Percentiles rank a stretch among this genome's conserved stretches.
Evolutionary conservation across 2,888 invertebrate species (phyloP).

Genomic region (Leucozona laternaria): DNA sequence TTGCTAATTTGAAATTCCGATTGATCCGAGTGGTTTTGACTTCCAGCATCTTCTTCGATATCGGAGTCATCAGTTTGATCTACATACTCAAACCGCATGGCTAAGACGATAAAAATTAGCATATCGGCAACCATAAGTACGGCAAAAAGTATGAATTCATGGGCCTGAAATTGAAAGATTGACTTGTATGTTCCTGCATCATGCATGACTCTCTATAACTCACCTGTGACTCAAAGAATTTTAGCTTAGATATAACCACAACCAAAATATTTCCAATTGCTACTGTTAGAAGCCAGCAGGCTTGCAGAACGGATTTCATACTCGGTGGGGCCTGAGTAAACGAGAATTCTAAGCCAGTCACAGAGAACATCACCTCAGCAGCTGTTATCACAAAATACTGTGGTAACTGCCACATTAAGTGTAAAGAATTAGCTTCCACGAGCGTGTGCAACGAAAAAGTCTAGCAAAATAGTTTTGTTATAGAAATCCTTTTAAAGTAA

Average conservation of each 20-base stretch:
- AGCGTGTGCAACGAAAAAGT: conserved; percentile 76
- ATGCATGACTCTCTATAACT: neutral
- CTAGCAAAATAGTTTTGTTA: conserved; percentile 69
- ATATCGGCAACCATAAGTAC: conserved; percentile 93
- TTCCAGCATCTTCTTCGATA: conserved; percentile 24
- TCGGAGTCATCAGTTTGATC: conserved; percentile 71
- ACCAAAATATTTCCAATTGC: conserved; percentile 97
- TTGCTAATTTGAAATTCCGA: conserved; percentile 29
- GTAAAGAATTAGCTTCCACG: conserved; percentile 89
- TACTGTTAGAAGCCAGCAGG: conserved; percentile 95
- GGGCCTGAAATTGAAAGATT: conserved; percentile 85
- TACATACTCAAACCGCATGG: conserved; percentile 91
- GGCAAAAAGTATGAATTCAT: conserved; percentile 94
- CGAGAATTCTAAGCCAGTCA: conserved; percentile 97
- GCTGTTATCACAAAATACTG: conserved; percentile 96
- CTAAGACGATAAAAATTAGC: conserved; percentile 91
- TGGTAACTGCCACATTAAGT: conserved; percentile 92
- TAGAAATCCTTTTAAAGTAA: neutral
- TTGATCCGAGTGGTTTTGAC: conserved; percentile 19
- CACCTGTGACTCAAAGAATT: conserved; percentile 81
- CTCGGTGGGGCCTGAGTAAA: conserved; percentile 96
- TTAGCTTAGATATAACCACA: conserved; percentile 86
- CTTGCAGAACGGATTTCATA: conserved; percentile 97
- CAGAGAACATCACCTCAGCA: conserved; percentile 97
- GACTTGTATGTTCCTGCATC: neutral